Conservation (phyloP, 1,140 invertebrate species). For the Pseudomyrmex concolor region DNA sequence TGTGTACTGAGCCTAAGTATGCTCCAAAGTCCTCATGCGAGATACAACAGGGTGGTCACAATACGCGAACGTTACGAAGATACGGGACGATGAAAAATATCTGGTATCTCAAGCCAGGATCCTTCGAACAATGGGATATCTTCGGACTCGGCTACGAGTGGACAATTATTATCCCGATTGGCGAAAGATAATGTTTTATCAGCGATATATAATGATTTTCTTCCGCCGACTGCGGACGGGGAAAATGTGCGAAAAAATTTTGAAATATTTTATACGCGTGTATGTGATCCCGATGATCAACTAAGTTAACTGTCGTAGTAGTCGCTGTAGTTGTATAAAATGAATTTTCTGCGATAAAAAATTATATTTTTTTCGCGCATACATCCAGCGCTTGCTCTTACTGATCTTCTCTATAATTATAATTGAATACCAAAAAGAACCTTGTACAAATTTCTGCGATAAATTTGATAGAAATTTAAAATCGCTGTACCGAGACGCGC, state of each 20-base stretch:
- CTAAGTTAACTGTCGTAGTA: too few relatives aligned
- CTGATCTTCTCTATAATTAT: too few relatives aligned
- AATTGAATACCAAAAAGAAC: too few relatives aligned
- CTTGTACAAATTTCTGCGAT: background rate
- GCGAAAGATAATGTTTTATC: slow-evolving; percentile 74
- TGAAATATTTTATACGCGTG: slow-evolving; percentile 30
- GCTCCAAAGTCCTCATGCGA: slow-evolving; percentile 76
- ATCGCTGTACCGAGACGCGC: background rate
- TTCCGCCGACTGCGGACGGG: slow-evolving; percentile 29
- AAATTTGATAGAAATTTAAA: background rate
- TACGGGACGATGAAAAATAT: slow-evolving; percentile 78
- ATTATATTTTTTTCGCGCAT: too few relatives aligned
- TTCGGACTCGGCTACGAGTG: slow-evolving; percentile 68
- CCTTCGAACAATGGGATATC: slow-evolving; percentile 79
- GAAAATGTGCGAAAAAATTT: slow-evolving; percentile 68
- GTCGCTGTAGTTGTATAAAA: too few relatives aligned
- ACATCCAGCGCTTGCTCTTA: too few relatives aligned
- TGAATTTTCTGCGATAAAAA: too few relatives aligned
- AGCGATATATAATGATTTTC: slow-evolving; percentile 73
- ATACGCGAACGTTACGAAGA: slow-evolving; percentile 76
- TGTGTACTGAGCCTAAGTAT: slow-evolving; percentile 76
- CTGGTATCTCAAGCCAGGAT: slow-evolving; percentile 77
- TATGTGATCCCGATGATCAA: too few relatives aligned
- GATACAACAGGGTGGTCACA: slow-evolving; percentile 79
- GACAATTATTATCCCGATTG: slow-evolving; percentile 77